Base-by-base conservation (phyloP, 2,888 invertebrate genomes). In the Caenorhabditis doughertyi region DNA sequence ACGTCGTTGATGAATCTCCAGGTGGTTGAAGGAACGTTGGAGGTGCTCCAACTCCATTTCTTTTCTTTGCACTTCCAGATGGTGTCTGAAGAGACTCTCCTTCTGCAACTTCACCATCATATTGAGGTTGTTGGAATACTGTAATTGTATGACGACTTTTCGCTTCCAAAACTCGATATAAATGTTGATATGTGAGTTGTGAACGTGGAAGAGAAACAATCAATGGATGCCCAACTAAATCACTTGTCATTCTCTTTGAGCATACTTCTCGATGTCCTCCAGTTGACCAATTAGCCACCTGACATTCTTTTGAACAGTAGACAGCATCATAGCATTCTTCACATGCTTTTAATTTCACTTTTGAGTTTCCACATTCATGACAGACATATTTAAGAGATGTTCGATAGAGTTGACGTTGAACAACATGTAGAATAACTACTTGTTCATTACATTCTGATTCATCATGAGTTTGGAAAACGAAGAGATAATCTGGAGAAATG, bases 221-320 rank as follows among this genome's bases (percentile, higher is more conserved):
- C 87, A 93, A 93, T 7, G 93, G 93, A 51, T 91, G 89, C 3
- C 93, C 93, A 49, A 92, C 89, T 5, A 87, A 84, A 27, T 92
- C 92, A 16, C 89, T 67, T 3, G 71, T 64, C 32, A 58, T 65
- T 9, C 87, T 64, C 47, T 79, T 81, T 3, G 83, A 65, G 55
- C 88, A 88, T 53, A 87, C 81, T 47, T 85, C 87, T 13, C 87
- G 82, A 64, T 92, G 90, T 2, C 84, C 83, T 27, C 85, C 85
- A 4, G 84, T 68, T 21, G 89, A 85, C 93, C 93, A 93, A 87
- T 93, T 92, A n/a, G 88, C 88, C 73, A 89, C 90, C 88, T 93
- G 93, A 89, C 93, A 93, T 1, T 88, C 84, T 73, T 92, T 92
- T 87, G 93, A 92, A 88, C 93, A 93, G 90, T 93, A 93, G 81